Base-by-base conservation (phyloP, 2,113 vertebrate genomes). In the Bolborhynchus lineola region DNA sequence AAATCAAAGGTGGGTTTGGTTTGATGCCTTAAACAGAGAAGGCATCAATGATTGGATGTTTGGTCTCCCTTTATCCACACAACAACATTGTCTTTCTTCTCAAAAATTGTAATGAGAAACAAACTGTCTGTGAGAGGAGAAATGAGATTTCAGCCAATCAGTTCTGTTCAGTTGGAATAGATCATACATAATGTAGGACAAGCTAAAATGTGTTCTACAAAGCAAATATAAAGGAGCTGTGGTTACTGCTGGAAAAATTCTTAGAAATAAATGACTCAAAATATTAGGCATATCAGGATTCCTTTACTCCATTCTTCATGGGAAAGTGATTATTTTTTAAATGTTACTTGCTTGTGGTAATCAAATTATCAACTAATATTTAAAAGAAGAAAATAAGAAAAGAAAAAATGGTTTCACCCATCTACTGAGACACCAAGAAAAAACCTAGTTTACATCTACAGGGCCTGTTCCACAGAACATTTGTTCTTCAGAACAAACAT, bases 291-390 rank as follows among this genome's bases (percentile, higher is more conserved):
- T 65, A 18, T 21, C 9, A 52, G 11, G 7, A 9, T 29, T 44
- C 15, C 9, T 50, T 64, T 50, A 39, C 11, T 82, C 23, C 19
- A 21, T 44, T 59, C 11, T 55, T 67, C 31, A 13, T 17, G 13
- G 3, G 23, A 50, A 37, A 72, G 7, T 19, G 3, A 60, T n/a
- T 5, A 26, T 25, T 59, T 76, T 69, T 29, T 17, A 29, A 75
- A 62, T 44, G 26, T 1, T 1, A 0, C 13, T 28, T 37, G 1
- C 6, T 63, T 63, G 7, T 75, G 69, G 37, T 16, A 42, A 16
- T 28, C 19, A 72, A 52, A 59, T 46, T 3, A 72, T 50, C 0
- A 2, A 33, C 23, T 52, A 10, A 13, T 42, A 64, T 50, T 69
- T 63, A 35, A 49, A 86, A 81, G 11, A 74, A 41, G 8, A 57